phyloP scores from a whole-genome alignment of 1,140 invertebrate genomes.

The Leucophenga varia region DNA sequence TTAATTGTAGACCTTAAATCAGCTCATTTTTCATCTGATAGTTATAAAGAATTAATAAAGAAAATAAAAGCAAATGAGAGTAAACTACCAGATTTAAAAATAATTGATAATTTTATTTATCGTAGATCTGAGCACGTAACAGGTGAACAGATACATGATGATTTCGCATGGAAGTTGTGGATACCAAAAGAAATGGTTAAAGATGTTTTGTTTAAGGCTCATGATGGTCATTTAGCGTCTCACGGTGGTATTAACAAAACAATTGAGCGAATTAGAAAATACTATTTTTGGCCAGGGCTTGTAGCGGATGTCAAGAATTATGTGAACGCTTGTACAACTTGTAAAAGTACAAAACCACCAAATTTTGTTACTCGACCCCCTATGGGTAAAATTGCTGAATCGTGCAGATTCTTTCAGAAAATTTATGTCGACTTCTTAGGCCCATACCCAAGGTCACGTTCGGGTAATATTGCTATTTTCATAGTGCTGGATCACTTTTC shows the following conservation, averaged over 20 bases:
- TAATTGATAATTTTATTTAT: neutral
- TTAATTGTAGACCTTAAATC: too few species aligned
- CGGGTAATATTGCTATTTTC: neutral
- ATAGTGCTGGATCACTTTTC: conserved; percentile 5
- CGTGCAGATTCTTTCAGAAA: neutral
- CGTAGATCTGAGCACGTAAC: neutral
- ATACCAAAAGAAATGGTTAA: neutral
- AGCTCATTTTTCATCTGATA: too few species aligned
- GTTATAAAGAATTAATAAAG: too few species aligned
- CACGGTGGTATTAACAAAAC: conserved; percentile 4
- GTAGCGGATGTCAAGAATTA: neutral
- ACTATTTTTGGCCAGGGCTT: neutral
- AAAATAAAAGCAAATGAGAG: neutral
- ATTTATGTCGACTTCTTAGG: conserved; percentile 7
- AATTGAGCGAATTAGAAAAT: neutral
- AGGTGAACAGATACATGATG: neutral
- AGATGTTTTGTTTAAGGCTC: too few species aligned
- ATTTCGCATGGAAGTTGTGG: conserved; percentile 2
- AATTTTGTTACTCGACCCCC: neutral
- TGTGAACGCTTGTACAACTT: neutral
- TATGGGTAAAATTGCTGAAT: neutral
- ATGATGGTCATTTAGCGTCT: neutral
- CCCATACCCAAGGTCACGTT: neutral
- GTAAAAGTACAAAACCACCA: neutral
- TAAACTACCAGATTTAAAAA: neutral